Conservation (phyloP, 2,888 invertebrate species). For the Lasioglossum calceatum region DNA sequence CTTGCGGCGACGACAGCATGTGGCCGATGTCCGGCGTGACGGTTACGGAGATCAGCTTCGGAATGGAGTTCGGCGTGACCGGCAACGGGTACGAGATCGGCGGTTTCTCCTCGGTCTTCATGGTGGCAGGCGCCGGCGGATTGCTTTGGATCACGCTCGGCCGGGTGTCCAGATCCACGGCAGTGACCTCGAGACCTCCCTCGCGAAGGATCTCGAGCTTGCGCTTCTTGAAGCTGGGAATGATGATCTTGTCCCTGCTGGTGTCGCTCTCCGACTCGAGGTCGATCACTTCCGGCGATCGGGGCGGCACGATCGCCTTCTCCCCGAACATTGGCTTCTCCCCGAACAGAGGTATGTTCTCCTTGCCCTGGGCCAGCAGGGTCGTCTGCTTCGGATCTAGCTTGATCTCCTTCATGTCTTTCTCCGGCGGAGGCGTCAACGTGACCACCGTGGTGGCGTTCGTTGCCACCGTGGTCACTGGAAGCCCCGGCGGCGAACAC, state of each 20-base stretch:
- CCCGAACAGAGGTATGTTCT: slow-evolving; percentile 85
- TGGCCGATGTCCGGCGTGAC: slow-evolving; percentile 85
- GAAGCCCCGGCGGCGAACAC: slow-evolving; percentile 75
- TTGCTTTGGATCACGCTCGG: slow-evolving; percentile 86
- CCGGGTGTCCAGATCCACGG: slow-evolving; percentile 85
- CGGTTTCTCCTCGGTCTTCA: slow-evolving; percentile 80
- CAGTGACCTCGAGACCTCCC: slow-evolving; percentile 91
- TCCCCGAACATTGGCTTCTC: slow-evolving; percentile 80
- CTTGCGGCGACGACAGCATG: slow-evolving; percentile 81
- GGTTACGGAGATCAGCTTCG: slow-evolving; percentile 84
- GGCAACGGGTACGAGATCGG: slow-evolving; percentile 73
- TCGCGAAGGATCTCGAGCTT: slow-evolving; percentile 91
- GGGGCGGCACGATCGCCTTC: slow-evolving; percentile 86
- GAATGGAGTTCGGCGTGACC: slow-evolving; percentile 74
- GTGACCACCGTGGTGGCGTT: slow-evolving; percentile 84
- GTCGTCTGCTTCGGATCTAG: slow-evolving; percentile 80
- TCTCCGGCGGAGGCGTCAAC: slow-evolving; percentile 84
- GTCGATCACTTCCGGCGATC: slow-evolving; percentile 88
- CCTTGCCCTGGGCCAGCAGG: slow-evolving; percentile 85
- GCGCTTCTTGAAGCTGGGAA: slow-evolving; percentile 87
- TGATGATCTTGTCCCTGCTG: slow-evolving; percentile 80
- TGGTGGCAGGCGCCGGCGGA: slow-evolving; percentile 79
- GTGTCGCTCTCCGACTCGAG: slow-evolving; percentile 85
- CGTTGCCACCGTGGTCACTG: slow-evolving; percentile 77
- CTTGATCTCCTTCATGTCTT: slow-evolving; percentile 82